phyloP scores from a whole-genome alignment of 1,140 invertebrate species.

The Diabrotica virgifera region DNA sequence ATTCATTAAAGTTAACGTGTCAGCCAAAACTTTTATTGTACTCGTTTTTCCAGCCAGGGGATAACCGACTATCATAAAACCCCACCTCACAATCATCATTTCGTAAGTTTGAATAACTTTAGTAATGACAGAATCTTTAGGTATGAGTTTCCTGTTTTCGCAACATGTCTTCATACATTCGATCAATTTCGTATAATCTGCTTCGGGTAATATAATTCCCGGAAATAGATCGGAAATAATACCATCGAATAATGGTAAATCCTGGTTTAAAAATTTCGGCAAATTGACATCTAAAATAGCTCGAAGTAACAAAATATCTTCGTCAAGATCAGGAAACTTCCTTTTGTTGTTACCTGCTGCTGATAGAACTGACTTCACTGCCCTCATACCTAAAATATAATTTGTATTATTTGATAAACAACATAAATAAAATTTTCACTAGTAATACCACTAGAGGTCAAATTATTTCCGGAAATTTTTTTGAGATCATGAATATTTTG shows the following conservation, averaged over 20 bases:
- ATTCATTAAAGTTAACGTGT: conserved; percentile 67
- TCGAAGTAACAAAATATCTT: conserved; percentile 73
- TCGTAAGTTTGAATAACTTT: conserved; percentile 76
- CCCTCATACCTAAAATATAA: conserved; percentile 58
- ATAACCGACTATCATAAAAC: conserved; percentile 82
- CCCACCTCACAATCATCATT: conserved; percentile 82
- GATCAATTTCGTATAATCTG: conserved; percentile 69
- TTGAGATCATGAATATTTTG: too few relatives aligned
- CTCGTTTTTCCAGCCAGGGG: conserved; percentile 71
- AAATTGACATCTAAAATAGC: conserved; percentile 89
- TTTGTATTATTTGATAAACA: too few relatives aligned
- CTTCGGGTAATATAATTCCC: conserved; percentile 66
- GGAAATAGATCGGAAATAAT: conserved; percentile 93
- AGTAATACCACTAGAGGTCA: too few relatives aligned
- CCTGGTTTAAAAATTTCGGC: conserved; percentile 86
- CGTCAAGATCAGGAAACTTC: conserved; percentile 76
- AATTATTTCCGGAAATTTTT: too few relatives aligned
- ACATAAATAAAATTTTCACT: too few relatives aligned
- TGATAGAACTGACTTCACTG: conserved; percentile 78
- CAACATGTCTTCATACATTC: conserved; percentile 55
- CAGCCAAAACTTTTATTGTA: conserved; percentile 64
- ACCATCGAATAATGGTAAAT: conserved; percentile 86
- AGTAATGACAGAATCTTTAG: conserved; percentile 63
- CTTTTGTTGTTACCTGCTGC: conserved; percentile 86
- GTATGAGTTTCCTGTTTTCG: conserved; percentile 68